Conservation (phyloP, 2,797 vertebrate genomes). For the Gadopsis marmoratus region DNA sequence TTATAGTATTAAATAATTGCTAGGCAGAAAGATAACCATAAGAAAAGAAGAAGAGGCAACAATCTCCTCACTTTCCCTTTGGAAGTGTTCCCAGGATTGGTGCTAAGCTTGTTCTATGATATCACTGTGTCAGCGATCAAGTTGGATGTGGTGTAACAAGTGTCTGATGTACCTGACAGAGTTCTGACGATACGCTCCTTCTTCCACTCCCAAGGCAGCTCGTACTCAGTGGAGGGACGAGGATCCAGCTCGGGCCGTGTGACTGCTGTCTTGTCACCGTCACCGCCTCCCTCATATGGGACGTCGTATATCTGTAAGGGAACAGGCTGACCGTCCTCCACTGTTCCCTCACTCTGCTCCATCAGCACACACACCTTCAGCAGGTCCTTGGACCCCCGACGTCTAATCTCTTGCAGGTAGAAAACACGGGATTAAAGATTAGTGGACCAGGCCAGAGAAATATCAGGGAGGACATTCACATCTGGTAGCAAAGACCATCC, state of each 20-base stretch:
- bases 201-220: constrained; percentile 97
- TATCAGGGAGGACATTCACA: neutral
- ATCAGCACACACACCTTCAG: constrained; percentile 89
- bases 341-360: constrained; percentile 68
- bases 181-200: constrained; percentile 92
- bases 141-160: neutral
- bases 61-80: neutral
- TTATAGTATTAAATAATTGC: neutral
- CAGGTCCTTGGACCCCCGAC: constrained; percentile 93
- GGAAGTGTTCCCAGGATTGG: neutral
- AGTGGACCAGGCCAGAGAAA: neutral
- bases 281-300: constrained; percentile 86
- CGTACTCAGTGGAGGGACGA: constrained; percentile 89
- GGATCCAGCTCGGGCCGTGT: constrained; percentile 87
- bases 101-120: neutral
- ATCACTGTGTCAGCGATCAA: neutral
- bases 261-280: constrained; percentile 66
- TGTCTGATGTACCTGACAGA: constrained; percentile 87
- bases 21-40: neutral
- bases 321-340: constrained; percentile 62
- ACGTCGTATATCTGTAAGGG: constrained; percentile 90
- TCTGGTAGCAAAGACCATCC: no score
- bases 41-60: neutral
- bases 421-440: constrained; percentile 23
- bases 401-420: constrained; percentile 89